phyloP scores from a whole-genome alignment of 30 jellyfish, hydroid and myxozoan species.

The Aurelia aurita complex sp. Pacific region DNA sequence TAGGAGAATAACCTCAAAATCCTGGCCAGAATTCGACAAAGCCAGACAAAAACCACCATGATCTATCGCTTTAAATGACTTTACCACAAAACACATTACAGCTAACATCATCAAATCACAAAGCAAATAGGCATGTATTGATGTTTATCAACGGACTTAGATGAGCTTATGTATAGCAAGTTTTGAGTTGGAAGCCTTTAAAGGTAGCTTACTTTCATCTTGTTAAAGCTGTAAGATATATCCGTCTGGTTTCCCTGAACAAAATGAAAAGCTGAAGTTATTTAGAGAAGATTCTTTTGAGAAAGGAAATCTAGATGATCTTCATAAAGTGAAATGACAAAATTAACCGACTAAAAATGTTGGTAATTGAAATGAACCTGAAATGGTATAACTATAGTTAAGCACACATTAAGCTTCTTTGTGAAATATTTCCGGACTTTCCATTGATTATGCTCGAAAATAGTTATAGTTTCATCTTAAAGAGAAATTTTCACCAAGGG shows the following conservation, averaged over 20 bases:
- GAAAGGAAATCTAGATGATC: not conserved
- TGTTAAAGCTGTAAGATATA: not conserved
- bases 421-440: no score
- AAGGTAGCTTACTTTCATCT: not conserved
- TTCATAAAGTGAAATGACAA: not conserved
- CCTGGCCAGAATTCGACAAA: no score
- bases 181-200: slow-evolving; percentile 1
- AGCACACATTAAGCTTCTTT: no score
- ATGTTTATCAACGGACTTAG: slow-evolving; percentile 32
- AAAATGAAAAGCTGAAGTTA: no score
- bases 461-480: no score
- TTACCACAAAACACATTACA: slow-evolving; percentile 2
- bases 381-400: no score
- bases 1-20: no score
- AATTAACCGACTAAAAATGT: no score
- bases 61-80: not conserved
- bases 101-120: slow-evolving; percentile 13
- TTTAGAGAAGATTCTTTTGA: no score
- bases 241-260: not conserved
- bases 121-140: slow-evolving; percentile 24
- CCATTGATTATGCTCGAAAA: no score
- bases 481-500: no score
- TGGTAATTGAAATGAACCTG: no score
- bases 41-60: not conserved
- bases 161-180: not conserved